Evolutionary conservation across 64 coral and sea anemone genomes (phyloP).

Genomic region (Pachyseris speciosa): DNA sequence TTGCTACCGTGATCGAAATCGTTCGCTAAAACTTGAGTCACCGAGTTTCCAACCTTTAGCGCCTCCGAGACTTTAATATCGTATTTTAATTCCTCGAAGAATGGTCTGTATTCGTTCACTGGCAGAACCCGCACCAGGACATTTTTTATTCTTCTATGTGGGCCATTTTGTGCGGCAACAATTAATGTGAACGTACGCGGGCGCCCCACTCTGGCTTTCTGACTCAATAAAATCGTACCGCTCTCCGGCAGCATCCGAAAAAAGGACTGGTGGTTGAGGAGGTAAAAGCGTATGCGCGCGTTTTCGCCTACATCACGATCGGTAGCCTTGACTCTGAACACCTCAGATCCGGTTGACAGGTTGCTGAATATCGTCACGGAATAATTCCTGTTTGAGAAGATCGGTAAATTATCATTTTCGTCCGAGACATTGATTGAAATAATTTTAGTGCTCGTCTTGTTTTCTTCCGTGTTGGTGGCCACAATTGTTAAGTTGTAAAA

Average conservation of each 20-base stretch:
- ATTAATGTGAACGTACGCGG: conserved; percentile 52
- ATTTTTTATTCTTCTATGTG: conserved; percentile 38
- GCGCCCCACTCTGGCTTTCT: conserved; percentile 64
- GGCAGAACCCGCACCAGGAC: conserved; percentile 59
- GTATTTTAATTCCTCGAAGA: conserved; percentile 78
- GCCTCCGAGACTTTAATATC: conserved; percentile 80
- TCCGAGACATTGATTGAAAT: conserved; percentile 69
- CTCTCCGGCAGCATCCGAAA: conserved; percentile 77
- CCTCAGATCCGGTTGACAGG: conserved; percentile 58
- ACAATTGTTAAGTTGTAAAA: conserved; percentile 74
- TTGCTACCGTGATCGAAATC: conserved; percentile 71
- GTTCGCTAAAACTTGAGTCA: conserved; percentile 65
- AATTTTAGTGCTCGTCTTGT: conserved; percentile 56
- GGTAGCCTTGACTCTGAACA: conserved; percentile 71
- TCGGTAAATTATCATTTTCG: conserved; percentile 77
- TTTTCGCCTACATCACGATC: conserved; percentile 69
- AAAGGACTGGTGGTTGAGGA: conserved; percentile 40
- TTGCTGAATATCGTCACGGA: conserved; percentile 80
- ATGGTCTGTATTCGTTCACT: conserved; percentile 81
- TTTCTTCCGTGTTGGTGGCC: conserved; percentile 75
- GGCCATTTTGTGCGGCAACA: conserved; percentile 72
- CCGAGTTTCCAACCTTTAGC: conserved; percentile 76
- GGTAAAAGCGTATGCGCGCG: conserved; percentile 53
- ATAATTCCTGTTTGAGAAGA: conserved; percentile 61
- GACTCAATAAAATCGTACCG: conserved; percentile 73